phyloP scores from a whole-genome alignment of 2,797 vertebrate species.

The Odontamblyopus rebecca region DNA sequence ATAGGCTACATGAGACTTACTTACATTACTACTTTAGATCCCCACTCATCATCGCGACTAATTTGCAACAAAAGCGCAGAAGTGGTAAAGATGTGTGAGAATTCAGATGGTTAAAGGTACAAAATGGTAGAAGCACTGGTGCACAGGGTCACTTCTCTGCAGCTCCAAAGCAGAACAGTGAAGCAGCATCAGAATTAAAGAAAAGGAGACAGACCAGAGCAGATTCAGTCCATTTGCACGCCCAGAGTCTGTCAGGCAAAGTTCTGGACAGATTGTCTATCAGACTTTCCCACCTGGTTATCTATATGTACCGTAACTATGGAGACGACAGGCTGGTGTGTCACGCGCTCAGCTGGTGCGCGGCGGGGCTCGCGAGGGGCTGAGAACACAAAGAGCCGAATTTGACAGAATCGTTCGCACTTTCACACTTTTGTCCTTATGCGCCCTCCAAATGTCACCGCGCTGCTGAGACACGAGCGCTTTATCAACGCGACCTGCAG shows the following conservation, averaged over 20 bases:
- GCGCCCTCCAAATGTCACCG: slow-evolving; percentile 29
- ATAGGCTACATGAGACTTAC: background rate
- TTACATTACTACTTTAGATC: background rate
- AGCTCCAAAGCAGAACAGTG: background rate
- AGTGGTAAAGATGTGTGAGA: background rate
- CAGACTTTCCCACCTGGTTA: slow-evolving; percentile 14
- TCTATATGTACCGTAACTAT: slow-evolving; percentile 16
- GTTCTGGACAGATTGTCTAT: background rate
- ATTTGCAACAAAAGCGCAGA: background rate
- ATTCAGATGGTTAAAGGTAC: slow-evolving; percentile 31
- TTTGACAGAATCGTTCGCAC: slow-evolving; percentile 38
- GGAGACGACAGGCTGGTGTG: slow-evolving; percentile 35
- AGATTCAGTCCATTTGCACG: background rate
- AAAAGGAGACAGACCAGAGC: too few relatives aligned
- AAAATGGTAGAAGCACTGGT: slow-evolving; percentile 72
- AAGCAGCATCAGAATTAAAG: too few relatives aligned
- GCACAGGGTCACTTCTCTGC: slow-evolving; percentile 37
- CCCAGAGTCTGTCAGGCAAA: background rate
- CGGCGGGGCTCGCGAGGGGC: slow-evolving; percentile 34
- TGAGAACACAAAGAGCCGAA: slow-evolving; percentile 54
- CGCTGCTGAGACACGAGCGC: background rate
- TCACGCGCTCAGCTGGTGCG: slow-evolving; percentile 44
- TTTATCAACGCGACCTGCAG: background rate
- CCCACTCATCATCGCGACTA: background rate
- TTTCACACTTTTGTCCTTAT: slow-evolving; percentile 38